phyloP scores from a whole-genome alignment of 2,888 invertebrate genomes.

The Anthophora plumipes region DNA sequence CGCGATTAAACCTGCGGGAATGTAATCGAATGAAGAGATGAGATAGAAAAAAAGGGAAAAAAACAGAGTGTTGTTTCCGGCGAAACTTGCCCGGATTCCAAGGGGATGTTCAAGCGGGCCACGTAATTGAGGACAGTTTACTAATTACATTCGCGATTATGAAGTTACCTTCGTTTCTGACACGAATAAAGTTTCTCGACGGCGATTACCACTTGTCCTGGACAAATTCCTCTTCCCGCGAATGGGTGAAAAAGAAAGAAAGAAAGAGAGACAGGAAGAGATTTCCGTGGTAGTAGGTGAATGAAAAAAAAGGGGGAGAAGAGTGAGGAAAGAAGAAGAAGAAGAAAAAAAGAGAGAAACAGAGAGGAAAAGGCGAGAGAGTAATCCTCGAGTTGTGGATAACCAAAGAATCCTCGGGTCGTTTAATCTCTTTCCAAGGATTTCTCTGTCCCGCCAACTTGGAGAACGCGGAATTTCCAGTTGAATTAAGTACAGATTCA shows the following conservation, averaged over 20 bases:
- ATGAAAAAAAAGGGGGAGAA: too few relatives aligned
- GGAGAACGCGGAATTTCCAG: conserved; percentile 29
- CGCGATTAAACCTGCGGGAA: conserved; percentile 28
- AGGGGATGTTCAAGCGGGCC: conserved; percentile 25
- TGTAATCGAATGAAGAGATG: conserved; percentile 37
- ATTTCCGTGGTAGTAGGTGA: too few relatives aligned
- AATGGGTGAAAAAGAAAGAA: not conserved
- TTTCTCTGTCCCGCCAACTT: not conserved
- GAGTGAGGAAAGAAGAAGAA: not conserved
- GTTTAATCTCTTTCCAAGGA: conserved; percentile 14
- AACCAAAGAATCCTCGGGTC: conserved; percentile 30
- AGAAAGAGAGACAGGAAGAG: not conserved
- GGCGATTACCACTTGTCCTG: conserved; percentile 21
- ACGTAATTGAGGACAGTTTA: conserved; percentile 30
- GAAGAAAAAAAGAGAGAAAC: not conserved
- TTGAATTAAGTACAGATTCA: conserved; percentile 38
- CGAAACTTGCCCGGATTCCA: conserved; percentile 20
- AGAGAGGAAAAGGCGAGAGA: not conserved
- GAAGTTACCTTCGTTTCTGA: conserved; percentile 39
- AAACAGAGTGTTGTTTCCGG: conserved; percentile 24
- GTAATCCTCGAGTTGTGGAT: not conserved
- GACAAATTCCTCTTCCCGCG: not conserved
- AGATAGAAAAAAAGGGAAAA: not conserved
- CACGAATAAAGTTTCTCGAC: conserved; percentile 44
- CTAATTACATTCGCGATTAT: conserved; percentile 44